Base-by-base conservation (phyloP, 1,140 invertebrate genomes). In the Trigoniulus corallinus region DNA sequence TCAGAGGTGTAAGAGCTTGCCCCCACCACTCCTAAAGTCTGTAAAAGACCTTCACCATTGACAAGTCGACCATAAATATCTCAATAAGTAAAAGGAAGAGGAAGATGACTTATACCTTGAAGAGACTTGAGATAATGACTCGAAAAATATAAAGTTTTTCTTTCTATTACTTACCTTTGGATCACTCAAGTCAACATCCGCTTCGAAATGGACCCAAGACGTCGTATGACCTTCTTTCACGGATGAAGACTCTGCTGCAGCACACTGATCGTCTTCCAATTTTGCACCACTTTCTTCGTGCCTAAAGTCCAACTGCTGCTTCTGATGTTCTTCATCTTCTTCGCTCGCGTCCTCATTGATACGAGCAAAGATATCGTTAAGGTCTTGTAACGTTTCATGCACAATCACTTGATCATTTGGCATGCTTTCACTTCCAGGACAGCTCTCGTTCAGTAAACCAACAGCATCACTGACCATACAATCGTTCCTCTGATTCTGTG, bases 161-260 rank as follows among this genome's bases (percentile, higher is more conserved):
- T n/a, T n/a, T n/a, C n/a, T n/a, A n/a, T n/a, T n/a, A 10, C 3
- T 25, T 56, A 82, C 80, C 73, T 81, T 82, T n/a, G 81, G 81
- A 68, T 83, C 80, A 58, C 73, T 80, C 58, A 83, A 77, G 63
- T 82, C 80, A 53, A 81, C 79, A 58, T 82, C 78, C 49, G 75
- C 72, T 63, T 82, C 79, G 20, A 84, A 76, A 63, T 82, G 80
- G 52, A 84, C 74, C 80, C 81, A 84, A 50, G 80, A 80, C 2
- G 80, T 82, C 22, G 77, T 74, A 57, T 76, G 78, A 62, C 78
- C 79, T 55, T 79, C 74, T 18, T 76, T 77, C 4, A 66, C 68
- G 3, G 47, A 37, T 59, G 62, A 22, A 61, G 65, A 15, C 53
- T 54, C 49, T 56, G 61, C 40, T 52, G 62, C 42, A 64, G 65